Evolutionary conservation across 92 coral and sea anemone species (phyloP).

Genomic region (Nematostella vectensis): DNA sequence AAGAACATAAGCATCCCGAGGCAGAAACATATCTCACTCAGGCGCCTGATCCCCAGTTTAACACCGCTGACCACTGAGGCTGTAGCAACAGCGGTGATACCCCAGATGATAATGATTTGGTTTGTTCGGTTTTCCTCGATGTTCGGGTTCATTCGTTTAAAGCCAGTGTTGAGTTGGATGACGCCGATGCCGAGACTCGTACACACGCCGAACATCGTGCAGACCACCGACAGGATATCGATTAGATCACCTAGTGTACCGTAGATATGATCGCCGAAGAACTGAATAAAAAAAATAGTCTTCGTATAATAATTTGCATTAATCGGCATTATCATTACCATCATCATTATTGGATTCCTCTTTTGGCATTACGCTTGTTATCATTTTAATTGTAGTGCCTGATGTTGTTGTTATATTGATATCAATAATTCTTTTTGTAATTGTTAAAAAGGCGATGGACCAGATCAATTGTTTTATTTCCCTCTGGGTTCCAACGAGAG

Average conservation of each 20-base stretch:
- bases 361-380: no score
- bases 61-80: slow-evolving; percentile 54
- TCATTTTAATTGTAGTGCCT: no score
- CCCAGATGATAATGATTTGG: slow-evolving; percentile 57
- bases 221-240: neutral
- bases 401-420: no score
- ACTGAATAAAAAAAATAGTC: no score
- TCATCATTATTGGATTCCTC: no score
- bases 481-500: no score
- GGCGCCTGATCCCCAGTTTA: slow-evolving; percentile 57
- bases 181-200: slow-evolving; percentile 66
- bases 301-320: no score
- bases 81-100: slow-evolving; percentile 59
- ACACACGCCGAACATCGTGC: slow-evolving; percentile 40
- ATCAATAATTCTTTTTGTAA: no score
- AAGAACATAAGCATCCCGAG: slow-evolving; percentile 58
- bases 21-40: slow-evolving; percentile 56
- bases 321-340: no score
- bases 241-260: slow-evolving; percentile 38
- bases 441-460: no score
- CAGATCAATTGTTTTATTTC: no score
- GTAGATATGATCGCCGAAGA: slow-evolving; percentile 39
- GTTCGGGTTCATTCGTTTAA: slow-evolving; percentile 35
- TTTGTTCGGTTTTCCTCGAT: slow-evolving; percentile 17
- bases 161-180: slow-evolving; percentile 43